Base-by-base conservation (phyloP, 2,888 invertebrate genomes). In the Drosophila niveifrons region DNA sequence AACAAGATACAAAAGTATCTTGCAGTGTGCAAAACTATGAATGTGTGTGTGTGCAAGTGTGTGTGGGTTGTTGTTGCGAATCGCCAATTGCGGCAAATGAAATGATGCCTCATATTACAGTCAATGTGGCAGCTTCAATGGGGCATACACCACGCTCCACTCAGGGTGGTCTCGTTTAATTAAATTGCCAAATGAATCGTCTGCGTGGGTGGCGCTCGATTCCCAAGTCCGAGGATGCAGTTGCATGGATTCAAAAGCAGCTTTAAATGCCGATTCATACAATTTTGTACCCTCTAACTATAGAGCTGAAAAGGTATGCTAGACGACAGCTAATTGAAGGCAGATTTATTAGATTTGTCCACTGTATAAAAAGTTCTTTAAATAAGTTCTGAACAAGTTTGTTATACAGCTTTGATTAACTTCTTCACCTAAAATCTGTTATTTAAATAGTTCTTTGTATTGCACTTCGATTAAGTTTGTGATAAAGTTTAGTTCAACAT, bases 141-240 rank as follows among this genome's bases (percentile, higher is more conserved):
- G 34, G 41, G 44, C 41, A 57, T 53, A 18, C 17, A 46, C 9
- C 41, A 31, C 13, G 48, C 44, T 55, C 48, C 46, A 44, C 82
- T 62, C 68, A n/a, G 73, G 84, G 71, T 84, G 84, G 84, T 81
- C 86, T 69, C 64, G 51, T 74, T 87, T 85, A 85, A 85, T 85
- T 85, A 85, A 85, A 84, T 78, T 82, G 80, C 80, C 69, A 66
- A 75, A 80, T 75, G 78, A 70, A 50, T 34, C 23, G 6, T 18
- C 62, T 41, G 75, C 72, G 78, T 79, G 80, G 76, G 73, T 70
- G 78, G 57, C 36, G 9, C 6, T 39, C 23, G 51, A 9, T 39
- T 9, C 8, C 34, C 34, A 34, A 51, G 34, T 10, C 34, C 3
- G 34, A n/a, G n/a, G 23, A 44, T 31, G 10, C 47, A 34, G 34